Percentiles rank a stretch among this genome's conserved stretches.
Evolutionary conservation across 2,797 vertebrate genomes (phyloP).

Genomic region (Rachycentron canadum): DNA sequence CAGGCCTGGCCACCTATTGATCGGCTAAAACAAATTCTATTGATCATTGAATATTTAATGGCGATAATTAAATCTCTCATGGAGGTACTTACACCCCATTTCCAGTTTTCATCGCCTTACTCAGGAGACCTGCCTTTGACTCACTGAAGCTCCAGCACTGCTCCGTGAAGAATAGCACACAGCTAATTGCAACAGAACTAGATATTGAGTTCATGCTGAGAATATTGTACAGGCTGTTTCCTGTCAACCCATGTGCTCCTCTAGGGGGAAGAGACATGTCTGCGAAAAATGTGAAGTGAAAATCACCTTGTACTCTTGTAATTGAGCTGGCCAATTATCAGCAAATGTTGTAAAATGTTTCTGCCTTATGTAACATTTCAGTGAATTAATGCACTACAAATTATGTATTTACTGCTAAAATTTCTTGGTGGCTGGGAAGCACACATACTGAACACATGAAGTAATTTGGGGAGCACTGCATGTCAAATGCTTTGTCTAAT

Average conservation of each 20-base stretch:
- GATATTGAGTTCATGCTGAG: conserved; percentile 51
- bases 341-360: conserved; percentile 29
- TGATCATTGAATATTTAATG: conserved; percentile 91
- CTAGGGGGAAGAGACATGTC: conserved; percentile 7
- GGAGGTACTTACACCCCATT: conserved; percentile 84
- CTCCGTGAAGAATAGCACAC: conserved; percentile 46
- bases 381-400: conserved; percentile 29
- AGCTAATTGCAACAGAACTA: conserved; percentile 65
- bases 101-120: conserved; percentile 78
- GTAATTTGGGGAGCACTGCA: conserved; percentile 2
- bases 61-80: conserved; percentile 86
- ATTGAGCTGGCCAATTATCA: conserved; percentile 31
- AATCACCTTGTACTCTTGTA: conserved; percentile 40
- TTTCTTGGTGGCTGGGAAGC: background rate
- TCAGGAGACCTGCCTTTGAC: conserved; percentile 76
- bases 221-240: conserved; percentile 54
- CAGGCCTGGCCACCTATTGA: conserved; percentile 85
- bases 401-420: conserved; percentile 5
- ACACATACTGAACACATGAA: background rate
- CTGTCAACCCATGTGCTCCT: conserved; percentile 45
- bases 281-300: conserved; percentile 30
- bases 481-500: too few relatives aligned
- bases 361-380: conserved; percentile 16
- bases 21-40: conserved; percentile 87
- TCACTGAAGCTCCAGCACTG: conserved; percentile 52